Evolutionary conservation across 2,113 vertebrate species (phyloP), one percentile per base, ranked within the genome.

Genomic region (Bagarius yarrelli): DNA sequence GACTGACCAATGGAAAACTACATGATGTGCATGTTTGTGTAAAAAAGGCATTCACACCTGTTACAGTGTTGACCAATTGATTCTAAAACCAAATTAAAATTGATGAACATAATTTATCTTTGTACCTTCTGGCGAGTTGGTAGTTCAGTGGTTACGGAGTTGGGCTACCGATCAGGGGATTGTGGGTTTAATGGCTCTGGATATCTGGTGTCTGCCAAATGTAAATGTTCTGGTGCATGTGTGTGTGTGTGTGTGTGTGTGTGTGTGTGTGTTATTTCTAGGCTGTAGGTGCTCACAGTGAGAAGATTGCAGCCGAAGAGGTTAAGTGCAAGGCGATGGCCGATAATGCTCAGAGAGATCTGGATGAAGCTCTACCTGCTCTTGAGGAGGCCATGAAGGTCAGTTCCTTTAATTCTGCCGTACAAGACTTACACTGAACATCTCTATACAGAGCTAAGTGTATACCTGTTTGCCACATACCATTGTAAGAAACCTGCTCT

Each of bases 381-480:
- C 90, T 97, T 70, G 93, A 96, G 85, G 95, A 95, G 81, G 95
- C 96, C 83, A 94, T 95, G 94, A 92, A 94, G 95, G 95, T 97
- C 78, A 34, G 18, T 32, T 30, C 11, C 23, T 79, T 47, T 75
- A n/a, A 25, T 73, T 14, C 32, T 52, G 25, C 69, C 18, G 21
- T 16, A 59, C 32, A 53, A 6, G 15, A 19, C 44, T 47, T 5
- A 4, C 50, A 8, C n/a, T 52, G 69, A 53, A 30, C 40, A 12
- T 52, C 47, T 19, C 15, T 25, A 18, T 52, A 27, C n/a, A 27
- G 8, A 30, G 8, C 47, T 71, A 15, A 71, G 69, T n/a, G 11
- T 50, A 8, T 50, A 16, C 18, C 44, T 27, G 4, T 52, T 30
- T 52, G 16, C 8, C 30, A 4, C 27, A 25, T 69, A 44, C 36